phyloP scores from a whole-genome alignment of 1,140 invertebrate species.

The Doryteuthis pealeii region DNA sequence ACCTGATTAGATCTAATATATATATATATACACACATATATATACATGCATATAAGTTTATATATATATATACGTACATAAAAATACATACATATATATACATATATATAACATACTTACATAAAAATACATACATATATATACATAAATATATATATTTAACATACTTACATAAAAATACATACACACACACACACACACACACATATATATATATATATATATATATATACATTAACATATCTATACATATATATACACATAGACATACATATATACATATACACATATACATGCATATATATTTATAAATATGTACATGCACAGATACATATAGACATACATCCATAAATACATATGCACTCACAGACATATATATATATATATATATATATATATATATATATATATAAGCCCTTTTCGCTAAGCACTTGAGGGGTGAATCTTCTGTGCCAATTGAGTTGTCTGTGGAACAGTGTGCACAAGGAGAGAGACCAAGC shows the following conservation, averaged over 20 bases:
- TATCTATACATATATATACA: no score
- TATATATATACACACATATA: neutral
- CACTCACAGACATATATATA: neutral
- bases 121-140: no score
- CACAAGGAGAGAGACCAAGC: no score
- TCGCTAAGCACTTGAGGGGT: no score
- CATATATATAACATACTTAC: no score
- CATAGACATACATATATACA: no score
- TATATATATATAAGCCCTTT: neutral
- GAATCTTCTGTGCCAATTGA: no score
- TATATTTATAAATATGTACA: neutral
- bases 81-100: no score
- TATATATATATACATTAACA: neutral
- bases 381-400: neutral
- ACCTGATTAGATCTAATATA: neutral
- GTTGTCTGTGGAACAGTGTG: no score
- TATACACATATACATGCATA: neutral
- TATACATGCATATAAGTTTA: neutral
- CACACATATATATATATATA: neutral
- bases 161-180: no score
- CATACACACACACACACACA: neutral
- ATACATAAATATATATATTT: neutral
- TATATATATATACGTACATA: no score
- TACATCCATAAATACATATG: neutral
- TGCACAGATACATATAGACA: neutral